Percentiles rank a stretch among this genome's conserved stretches.
Evolutionary conservation across 2,113 vertebrate genomes (phyloP).

Genomic region (Limanda limanda): DNA sequence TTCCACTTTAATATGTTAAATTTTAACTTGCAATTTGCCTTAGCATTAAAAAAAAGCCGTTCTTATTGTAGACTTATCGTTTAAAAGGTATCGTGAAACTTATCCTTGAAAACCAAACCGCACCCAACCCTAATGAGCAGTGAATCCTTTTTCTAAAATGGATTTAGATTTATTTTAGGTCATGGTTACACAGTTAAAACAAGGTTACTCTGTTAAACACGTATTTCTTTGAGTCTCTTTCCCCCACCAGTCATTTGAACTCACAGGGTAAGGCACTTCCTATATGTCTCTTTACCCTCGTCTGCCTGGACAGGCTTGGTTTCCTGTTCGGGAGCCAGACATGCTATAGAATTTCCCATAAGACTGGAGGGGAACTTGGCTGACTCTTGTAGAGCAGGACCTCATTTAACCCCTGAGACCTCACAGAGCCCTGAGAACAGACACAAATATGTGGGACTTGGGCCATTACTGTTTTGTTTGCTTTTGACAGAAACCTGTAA

Average conservation of each 20-base stretch:
- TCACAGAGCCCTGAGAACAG: slow-evolving; percentile 46
- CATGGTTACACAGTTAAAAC: neutral
- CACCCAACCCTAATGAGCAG: too few relatives aligned
- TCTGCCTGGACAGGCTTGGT: slow-evolving; percentile 56
- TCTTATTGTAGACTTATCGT: too few relatives aligned
- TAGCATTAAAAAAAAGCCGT: too few relatives aligned
- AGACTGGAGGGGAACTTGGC: slow-evolving; percentile 40
- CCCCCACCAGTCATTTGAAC: slow-evolving; percentile 8
- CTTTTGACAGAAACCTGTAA: slow-evolving; percentile 32
- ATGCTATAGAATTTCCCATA: slow-evolving; percentile 67
- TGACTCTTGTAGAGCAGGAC: slow-evolving; percentile 33
- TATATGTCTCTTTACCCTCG: slow-evolving; percentile 32
- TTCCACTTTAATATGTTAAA: too few relatives aligned
- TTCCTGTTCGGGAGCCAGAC: slow-evolving; percentile 67
- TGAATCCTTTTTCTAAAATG: too few relatives aligned
- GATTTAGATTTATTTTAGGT: too few relatives aligned
- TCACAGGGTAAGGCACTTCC: slow-evolving; percentile 11
- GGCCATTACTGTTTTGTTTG: slow-evolving; percentile 32
- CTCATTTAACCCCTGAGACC: slow-evolving; percentile 45
- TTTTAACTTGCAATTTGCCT: too few relatives aligned
- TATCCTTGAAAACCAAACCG: too few relatives aligned
- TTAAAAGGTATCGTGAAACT: too few relatives aligned
- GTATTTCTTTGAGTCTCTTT: neutral
- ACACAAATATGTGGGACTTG: slow-evolving; percentile 27
- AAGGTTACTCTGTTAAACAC: neutral